Conservation (phyloP, 2,888 invertebrate species). For the Altica lythri region DNA sequence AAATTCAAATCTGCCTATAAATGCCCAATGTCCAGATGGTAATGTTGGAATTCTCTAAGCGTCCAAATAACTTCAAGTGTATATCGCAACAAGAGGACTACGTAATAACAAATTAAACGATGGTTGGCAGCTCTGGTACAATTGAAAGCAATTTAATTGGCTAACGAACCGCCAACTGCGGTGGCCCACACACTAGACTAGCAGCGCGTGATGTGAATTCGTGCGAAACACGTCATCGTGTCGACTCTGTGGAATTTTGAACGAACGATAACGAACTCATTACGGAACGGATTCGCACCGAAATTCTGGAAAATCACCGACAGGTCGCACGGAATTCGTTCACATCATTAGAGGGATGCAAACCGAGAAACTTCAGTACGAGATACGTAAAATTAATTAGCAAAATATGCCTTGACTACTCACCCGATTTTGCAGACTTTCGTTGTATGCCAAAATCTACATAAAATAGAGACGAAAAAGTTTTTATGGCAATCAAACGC, state of each 20-base stretch:
- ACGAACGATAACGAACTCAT: constrained; percentile 17
- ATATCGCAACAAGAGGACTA: constrained; percentile 21
- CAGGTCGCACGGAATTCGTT: not conserved
- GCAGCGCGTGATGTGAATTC: constrained; percentile 45
- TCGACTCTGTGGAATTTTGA: constrained; percentile 9
- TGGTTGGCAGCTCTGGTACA: constrained; percentile 46
- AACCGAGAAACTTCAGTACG: not conserved
- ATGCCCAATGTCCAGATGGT: not conserved
- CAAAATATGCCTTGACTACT: not conserved
- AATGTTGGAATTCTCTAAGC: not conserved
- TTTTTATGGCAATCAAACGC: no score
- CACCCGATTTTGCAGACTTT: no score
- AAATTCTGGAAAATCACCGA: constrained; percentile 11
- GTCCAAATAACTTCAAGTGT: constrained; percentile 23
- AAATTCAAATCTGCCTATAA: no score
- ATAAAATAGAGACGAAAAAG: no score
- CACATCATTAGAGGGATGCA: constrained; percentile 14
- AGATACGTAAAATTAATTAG: constrained; percentile 2
- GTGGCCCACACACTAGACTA: constrained; percentile 34
- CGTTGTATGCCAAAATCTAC: no score
- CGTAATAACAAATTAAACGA: constrained; percentile 35
- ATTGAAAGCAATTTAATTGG: constrained; percentile 53
- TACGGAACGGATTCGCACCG: constrained; percentile 11
- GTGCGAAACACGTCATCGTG: constrained; percentile 23
- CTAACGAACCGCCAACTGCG: constrained; percentile 52